Conservation (phyloP, 2,888 invertebrate genomes). For the Arrhopalites spinosus region DNA sequence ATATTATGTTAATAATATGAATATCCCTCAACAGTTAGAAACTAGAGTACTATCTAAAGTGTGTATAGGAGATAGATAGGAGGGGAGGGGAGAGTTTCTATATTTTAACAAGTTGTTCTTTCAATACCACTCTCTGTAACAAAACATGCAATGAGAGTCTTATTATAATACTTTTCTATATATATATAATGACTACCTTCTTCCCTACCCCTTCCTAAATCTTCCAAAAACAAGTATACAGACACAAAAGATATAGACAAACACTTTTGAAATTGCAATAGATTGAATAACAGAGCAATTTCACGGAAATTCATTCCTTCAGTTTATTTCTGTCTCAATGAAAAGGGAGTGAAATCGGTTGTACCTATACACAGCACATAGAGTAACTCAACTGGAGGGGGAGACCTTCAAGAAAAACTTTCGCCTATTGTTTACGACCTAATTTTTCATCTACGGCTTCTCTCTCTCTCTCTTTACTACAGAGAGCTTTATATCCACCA, state of each 20-base stretch:
- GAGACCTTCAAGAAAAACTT: conserved; percentile 36
- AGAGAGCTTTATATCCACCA: background rate
- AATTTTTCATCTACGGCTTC: conserved; percentile 31
- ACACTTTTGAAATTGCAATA: background rate
- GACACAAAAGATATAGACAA: background rate
- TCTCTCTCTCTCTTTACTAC: background rate
- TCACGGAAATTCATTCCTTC: conserved; percentile 25
- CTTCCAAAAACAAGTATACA: background rate
- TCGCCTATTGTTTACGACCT: conserved; percentile 42
- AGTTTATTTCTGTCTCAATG: conserved; percentile 27
- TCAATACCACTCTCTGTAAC: no score
- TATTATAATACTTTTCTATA: no score
- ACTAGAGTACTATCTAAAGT: no score
- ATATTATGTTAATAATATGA: no score
- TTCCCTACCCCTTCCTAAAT: background rate
- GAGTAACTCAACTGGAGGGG: conserved; percentile 25
- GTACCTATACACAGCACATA: conserved; percentile 9
- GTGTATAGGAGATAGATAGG: no score
- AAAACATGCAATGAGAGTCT: no score
- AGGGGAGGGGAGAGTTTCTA: no score
- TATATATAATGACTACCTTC: no score
- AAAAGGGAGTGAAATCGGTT: conserved; percentile 27
- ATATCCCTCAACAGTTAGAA: no score
- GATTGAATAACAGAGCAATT: conserved; percentile 15
- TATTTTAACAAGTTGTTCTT: no score